Base-by-base conservation (phyloP, 2,888 invertebrate genomes). In the Eucera pruinosa region DNA sequence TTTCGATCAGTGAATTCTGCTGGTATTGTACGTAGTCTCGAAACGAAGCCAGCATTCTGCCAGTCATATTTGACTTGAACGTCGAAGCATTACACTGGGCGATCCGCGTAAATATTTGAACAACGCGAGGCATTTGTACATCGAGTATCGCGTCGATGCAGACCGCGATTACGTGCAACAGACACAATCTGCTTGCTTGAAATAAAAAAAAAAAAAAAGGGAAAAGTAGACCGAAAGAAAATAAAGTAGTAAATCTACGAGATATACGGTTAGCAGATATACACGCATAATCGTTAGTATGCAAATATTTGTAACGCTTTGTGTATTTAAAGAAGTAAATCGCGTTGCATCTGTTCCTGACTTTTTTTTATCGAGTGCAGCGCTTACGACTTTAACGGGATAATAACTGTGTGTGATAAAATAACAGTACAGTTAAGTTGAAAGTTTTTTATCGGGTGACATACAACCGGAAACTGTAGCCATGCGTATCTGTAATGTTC, bases 101-200 rank as follows among this genome's bases (percentile, higher is more conserved):
- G 36, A 55, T 61, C 47, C 20, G 54, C 36, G n/a, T n/a, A 55
- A 70, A 74, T 50, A 41, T 65, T 65, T 71, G 65, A 50, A 30
- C 43, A 23, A 57, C 25, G n/a, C 39, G 20, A 58, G 50, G 50
- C 58, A 58, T 65, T 57, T 62, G 69, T 50, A 36, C 39, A 33
- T 25, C 43, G 15, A 23, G 45, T 23, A 27, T 55, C 47, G 27
- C 5, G 20, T 27, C 25, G 43, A 62, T 57, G 9, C 50, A 15
- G 15, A 43, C 27, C 15, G 13, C 58, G 50, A 57, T 74, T 52
- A 45, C 41, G 43, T 13, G n/a, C 47, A 27, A 25, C 33, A 43
- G 41, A 11, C n/a, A 23, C 7, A 9, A 7, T 20, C 36, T 15
- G 43, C 7, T 25, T 11, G 36, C 36, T 48, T 15, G 41, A 15